Base-by-base conservation (phyloP, 2,888 invertebrate genomes). In the Pseudococcus jackbeardsleyi region DNA sequence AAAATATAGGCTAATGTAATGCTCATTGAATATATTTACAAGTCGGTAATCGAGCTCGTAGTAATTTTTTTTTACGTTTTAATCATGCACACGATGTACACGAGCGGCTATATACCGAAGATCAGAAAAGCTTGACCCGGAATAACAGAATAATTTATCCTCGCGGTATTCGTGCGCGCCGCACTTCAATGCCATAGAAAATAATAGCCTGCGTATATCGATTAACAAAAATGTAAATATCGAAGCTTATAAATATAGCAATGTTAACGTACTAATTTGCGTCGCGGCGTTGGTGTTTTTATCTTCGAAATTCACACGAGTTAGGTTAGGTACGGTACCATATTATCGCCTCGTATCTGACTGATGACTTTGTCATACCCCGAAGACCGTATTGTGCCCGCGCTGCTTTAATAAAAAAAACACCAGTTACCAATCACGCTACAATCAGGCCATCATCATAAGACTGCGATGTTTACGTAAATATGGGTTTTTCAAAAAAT, bases 211-310 rank as follows among this genome's bases (percentile, higher is more conserved):
- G 7, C 12, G 22, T 64, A 77, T 77, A 39, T 77, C 77, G 77
- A 77, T 77, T 77, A 12, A 33, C 77, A 39, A 77, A 77, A 77
- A 77, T 77, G 77, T 77, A 77, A 77, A 77, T 77, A 77, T 77
- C 6, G 7, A 6, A 22, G 64, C 64, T 64, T 64, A 64, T 64
- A 22, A 64, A 64, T 64, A 64, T 19, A 39, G 15, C 77, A 26
- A 39, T 33, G 17, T 77, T 77, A 77, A 77, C 77, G 22, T 77
- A 77, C 39, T 77, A 77, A 77, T 77, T 72, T 7, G 77, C 22
- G 77, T 64, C 7, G 64, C 19, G 22, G 12, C 17, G 26, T 33
- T 33, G 50, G 50, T 50, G 50, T 50, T 50, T 50, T 68, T 68
- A 68, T 68, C 68, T 19, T 26, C 22, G 19, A 26, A 68, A 68